Evolutionary conservation across 2,888 invertebrate genomes (phyloP).

Genomic region (Salpingus planirostris): DNA sequence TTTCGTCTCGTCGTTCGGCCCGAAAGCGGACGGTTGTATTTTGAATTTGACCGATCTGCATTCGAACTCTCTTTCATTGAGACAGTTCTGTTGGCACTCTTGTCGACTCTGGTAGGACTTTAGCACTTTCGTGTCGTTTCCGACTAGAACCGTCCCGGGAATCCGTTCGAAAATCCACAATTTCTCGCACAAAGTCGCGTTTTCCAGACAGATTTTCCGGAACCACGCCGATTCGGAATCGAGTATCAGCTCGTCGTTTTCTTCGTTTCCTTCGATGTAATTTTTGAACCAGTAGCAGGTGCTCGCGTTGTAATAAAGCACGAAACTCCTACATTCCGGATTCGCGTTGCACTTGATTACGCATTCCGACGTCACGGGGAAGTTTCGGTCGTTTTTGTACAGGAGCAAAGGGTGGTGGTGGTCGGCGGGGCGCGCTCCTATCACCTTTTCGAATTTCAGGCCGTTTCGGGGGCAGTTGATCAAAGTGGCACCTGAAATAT

Average conservation of each 20-base stretch:
- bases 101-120: conserved; percentile 52
- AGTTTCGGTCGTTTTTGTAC: conserved; percentile 20
- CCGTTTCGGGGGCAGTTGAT: conserved; percentile 29
- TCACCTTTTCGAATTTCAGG: conserved; percentile 37
- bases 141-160: conserved; percentile 64
- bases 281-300: conserved; percentile 35
- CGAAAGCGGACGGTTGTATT: conserved; percentile 17
- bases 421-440: conserved; percentile 33
- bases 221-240: conserved; percentile 57
- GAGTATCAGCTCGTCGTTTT: conserved; percentile 34
- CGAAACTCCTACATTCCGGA: conserved; percentile 34
- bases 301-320: conserved; percentile 33
- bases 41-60: conserved; percentile 51
- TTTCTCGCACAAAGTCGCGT: conserved; percentile 44
- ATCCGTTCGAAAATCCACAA: conserved; percentile 71
- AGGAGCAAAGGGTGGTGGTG: conserved; percentile 23
- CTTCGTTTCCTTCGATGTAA: conserved; percentile 21
- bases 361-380: conserved; percentile 36
- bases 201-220: conserved; percentile 49
- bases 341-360: conserved; percentile 30
- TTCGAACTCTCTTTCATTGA: conserved; percentile 45
- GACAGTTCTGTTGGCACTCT: conserved; percentile 59
- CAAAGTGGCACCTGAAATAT: conserved; percentile 23
- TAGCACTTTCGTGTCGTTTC: conserved; percentile 54
- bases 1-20: conserved; percentile 17